Conservation (phyloP, 2,113 vertebrate species). For the Meleagris gallopavo region DNA sequence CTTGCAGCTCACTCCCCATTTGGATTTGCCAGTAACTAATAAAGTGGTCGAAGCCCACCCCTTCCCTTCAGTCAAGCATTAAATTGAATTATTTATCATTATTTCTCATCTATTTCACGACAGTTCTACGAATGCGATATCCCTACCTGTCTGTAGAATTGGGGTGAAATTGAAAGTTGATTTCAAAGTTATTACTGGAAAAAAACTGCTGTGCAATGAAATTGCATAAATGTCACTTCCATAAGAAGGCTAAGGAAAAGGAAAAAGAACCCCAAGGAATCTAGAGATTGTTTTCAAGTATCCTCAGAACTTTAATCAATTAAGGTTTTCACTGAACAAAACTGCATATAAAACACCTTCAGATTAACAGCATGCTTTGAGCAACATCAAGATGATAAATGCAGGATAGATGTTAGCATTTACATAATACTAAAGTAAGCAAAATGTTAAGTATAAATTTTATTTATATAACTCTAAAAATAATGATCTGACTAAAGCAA, state of each 20-base stretch:
- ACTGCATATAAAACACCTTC: not conserved
- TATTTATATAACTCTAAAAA: not conserved
- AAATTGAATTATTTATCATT: constrained; percentile 19
- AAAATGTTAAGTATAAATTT: constrained; percentile 5
- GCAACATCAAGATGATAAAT: not conserved
- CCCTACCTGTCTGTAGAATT: constrained; percentile 60
- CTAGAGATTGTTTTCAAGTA: constrained; percentile 34
- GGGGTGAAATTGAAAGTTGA: constrained; percentile 54
- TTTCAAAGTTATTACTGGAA: constrained; percentile 62
- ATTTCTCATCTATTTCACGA: constrained; percentile 30
- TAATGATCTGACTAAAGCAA: not conserved
- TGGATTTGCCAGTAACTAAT: constrained; percentile 28
- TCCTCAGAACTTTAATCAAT: constrained; percentile 25
- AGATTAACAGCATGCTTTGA: not conserved
- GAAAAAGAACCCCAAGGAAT: constrained; percentile 58
- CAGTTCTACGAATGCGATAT: constrained; percentile 29
- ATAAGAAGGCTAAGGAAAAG: constrained; percentile 52
- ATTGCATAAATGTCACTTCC: constrained; percentile 64
- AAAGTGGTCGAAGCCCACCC: constrained; percentile 12
- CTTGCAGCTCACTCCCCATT: not conserved
- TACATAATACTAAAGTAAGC: not conserved
- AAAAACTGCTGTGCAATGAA: constrained; percentile 63
- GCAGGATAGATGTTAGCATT: not conserved
- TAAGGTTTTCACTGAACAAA: not conserved
- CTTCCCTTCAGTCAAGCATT: constrained; percentile 20